These are phyloP conservation scores for Encarsia formosa DNA, from an alignment of 2,888 invertebrate species.

Conservation along the genomic window DNA sequence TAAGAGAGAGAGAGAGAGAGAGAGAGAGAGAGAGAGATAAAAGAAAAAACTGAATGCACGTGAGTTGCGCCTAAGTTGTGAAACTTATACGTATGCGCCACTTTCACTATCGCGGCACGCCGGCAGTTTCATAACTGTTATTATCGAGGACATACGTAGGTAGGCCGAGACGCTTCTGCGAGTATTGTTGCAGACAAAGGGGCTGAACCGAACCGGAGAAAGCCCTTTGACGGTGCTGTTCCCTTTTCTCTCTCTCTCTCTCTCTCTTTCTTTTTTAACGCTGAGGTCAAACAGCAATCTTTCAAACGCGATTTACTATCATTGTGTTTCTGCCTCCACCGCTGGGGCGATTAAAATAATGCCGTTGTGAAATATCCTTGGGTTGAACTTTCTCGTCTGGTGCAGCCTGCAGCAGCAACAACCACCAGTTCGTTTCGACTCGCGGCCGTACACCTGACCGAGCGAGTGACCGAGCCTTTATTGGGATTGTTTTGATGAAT, in stretches of 20 bases:
- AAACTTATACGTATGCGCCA: constrained; percentile 38
- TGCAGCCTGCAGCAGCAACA: no score
- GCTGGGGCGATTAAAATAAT: no score
- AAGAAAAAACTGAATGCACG: neutral
- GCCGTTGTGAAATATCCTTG: no score
- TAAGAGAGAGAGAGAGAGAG: neutral
- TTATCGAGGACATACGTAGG: constrained; percentile 50
- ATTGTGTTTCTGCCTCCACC: no score
- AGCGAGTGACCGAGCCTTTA: no score
- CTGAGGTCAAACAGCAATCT: no score
- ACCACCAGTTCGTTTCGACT: no score
- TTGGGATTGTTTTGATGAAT: no score
- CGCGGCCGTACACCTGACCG: no score
- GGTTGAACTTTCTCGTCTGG: no score
- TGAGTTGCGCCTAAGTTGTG: constrained; percentile 7
- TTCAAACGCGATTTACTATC: no score
- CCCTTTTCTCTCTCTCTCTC: constrained; percentile 2
- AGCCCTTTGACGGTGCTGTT: constrained; percentile 14
- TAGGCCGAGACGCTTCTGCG: constrained; percentile 22
- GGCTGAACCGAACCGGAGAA: constrained; percentile 24
- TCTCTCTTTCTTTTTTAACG: constrained; percentile 5
- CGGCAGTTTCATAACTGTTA: constrained; percentile 51
- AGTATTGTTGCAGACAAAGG: no score
- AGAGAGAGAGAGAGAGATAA: neutral
- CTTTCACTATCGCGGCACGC: constrained; percentile 52